Evolutionary conservation across 2,888 invertebrate species (phyloP).

Genomic region (Metallyticus violacea): DNA sequence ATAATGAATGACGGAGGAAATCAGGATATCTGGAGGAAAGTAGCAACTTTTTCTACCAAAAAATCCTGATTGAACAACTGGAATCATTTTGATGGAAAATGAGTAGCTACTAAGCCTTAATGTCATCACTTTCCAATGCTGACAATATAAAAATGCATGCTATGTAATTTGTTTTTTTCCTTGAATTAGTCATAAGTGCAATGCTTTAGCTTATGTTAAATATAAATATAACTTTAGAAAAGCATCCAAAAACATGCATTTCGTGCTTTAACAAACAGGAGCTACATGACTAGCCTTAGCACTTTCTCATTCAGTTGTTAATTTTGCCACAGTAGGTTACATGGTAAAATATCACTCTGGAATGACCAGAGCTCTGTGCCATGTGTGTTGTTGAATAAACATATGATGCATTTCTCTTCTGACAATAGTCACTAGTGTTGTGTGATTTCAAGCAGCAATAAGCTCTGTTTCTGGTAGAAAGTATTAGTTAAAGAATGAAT

Average conservation of each 20-base stretch:
- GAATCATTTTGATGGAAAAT: too few species aligned
- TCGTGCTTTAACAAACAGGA: neutral
- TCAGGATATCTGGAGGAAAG: too few species aligned
- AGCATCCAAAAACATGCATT: neutral
- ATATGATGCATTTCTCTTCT: neutral
- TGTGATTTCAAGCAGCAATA: neutral
- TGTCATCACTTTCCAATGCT: too few species aligned
- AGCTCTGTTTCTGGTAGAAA: neutral
- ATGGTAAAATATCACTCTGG: neutral
- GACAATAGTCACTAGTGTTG: neutral
- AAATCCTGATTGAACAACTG: too few species aligned
- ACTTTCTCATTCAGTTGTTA: neutral
- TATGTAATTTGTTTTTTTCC: too few species aligned
- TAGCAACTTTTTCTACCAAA: too few species aligned
- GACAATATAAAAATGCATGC: too few species aligned
- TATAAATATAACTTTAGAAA: neutral
- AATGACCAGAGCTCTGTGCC: neutral
- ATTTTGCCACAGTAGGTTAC: neutral
- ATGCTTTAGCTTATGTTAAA: neutral
- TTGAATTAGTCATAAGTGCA: neutral
- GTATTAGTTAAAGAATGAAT: neutral
- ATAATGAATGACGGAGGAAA: too few species aligned
- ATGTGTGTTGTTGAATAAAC: neutral
- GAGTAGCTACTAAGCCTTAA: too few species aligned
- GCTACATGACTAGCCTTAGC: neutral